These are phyloP conservation scores for Seriola quinqueradiata DNA, from an alignment of 2,113 vertebrate species.

Conservation along the genomic window DNA sequence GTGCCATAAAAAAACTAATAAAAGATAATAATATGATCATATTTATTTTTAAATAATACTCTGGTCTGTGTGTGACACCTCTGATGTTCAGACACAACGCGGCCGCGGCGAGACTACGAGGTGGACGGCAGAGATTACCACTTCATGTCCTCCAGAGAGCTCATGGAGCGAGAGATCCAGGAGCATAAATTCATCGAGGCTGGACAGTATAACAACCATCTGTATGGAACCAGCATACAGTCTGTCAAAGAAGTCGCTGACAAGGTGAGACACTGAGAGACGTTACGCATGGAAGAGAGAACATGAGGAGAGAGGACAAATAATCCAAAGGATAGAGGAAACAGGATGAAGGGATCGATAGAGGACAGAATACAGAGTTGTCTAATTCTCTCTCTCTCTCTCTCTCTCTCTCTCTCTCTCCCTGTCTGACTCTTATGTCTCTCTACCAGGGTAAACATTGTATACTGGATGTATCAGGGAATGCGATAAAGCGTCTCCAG, in stretches of 20 bases:
- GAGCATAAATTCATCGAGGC: slow-evolving; percentile 99
- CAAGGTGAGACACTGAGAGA: slow-evolving; percentile 86
- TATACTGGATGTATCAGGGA: slow-evolving; percentile 98
- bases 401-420: background rate
- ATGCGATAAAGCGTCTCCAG: slow-evolving; percentile 98
- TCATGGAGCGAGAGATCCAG: slow-evolving; percentile 98
- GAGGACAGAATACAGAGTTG: background rate
- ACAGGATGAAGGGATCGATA: background rate
- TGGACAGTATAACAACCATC: slow-evolving; percentile 97
- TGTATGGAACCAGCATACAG: slow-evolving; percentile 98
- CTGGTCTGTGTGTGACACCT: slow-evolving; percentile 6
- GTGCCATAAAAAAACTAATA: background rate
- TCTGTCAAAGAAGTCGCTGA: slow-evolving; percentile 96
- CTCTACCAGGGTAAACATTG: slow-evolving; percentile 94
- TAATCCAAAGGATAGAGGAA: background rate
- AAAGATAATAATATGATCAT: background rate
- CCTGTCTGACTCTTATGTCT: slow-evolving; percentile 7
- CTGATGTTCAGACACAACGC: slow-evolving; percentile 91
- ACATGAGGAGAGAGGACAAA: background rate
- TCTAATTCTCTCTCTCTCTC: background rate
- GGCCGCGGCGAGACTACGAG: slow-evolving; percentile 96
- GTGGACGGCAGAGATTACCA: slow-evolving; percentile 97
- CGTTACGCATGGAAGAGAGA: background rate
- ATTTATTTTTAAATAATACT: background rate
- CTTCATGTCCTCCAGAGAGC: slow-evolving; percentile 96